These are phyloP conservation scores for Phenganax marumi DNA, from an alignment of 92 coral and sea anemone genomes.

Conservation along the genomic window DNA sequence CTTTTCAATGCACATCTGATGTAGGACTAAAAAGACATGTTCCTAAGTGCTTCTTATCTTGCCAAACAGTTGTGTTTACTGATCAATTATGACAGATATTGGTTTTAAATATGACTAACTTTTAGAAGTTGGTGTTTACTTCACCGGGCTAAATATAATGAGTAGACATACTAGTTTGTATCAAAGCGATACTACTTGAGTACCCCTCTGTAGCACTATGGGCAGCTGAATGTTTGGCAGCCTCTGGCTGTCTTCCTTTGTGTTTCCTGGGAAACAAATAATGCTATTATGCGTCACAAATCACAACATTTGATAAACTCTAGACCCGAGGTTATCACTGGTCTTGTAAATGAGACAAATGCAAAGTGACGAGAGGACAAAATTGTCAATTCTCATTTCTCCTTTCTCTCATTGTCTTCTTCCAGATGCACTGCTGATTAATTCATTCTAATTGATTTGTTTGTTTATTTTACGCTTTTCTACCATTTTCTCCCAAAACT, in stretches of 20 bases:
- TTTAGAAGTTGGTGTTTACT: not conserved
- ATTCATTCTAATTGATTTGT: not conserved
- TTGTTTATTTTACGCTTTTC: not conserved
- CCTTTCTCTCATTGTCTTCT: not conserved
- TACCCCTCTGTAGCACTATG: too few species aligned
- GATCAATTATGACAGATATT: not conserved
- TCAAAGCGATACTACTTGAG: too few species aligned
- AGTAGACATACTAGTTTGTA: too few species aligned
- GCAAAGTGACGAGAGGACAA: not conserved
- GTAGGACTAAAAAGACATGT: constrained; percentile 2
- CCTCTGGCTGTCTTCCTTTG: too few species aligned
- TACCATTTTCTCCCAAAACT: not conserved
- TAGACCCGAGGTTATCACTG: not conserved
- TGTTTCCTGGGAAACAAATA: too few species aligned
- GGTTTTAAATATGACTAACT: not conserved
- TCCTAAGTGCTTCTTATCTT: constrained; percentile 11
- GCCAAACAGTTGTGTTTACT: constrained; percentile 11
- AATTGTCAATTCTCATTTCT: constrained; percentile 3
- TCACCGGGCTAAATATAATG: not conserved
- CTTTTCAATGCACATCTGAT: not conserved
- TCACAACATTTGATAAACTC: too few species aligned
- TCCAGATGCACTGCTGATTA: not conserved
- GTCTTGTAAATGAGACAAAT: not conserved
- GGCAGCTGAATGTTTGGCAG: too few species aligned
- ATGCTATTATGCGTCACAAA: too few species aligned